These are phyloP conservation scores for Mobula birostris DNA, from an alignment of 2,113 vertebrate species.

Conservation along the genomic window DNA sequence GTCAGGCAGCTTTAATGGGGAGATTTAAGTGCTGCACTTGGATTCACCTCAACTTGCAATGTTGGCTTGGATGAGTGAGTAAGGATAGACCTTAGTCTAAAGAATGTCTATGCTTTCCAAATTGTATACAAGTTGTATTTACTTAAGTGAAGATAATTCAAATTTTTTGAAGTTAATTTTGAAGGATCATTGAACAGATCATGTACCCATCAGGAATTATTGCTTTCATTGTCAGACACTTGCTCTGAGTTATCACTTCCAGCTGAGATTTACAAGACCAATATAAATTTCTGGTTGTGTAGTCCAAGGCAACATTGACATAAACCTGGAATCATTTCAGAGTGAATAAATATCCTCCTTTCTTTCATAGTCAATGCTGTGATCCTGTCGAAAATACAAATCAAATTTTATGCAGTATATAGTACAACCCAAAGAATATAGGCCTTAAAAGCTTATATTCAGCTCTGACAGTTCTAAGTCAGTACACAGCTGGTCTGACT, in stretches of 20 bases:
- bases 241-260: neutral
- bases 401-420: neutral
- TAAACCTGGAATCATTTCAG: neutral
- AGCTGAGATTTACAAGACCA: neutral
- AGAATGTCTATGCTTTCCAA: neutral
- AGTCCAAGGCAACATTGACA: neutral
- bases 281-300: neutral
- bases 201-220: neutral
- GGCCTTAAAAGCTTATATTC: neutral
- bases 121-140: neutral
- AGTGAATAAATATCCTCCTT: neutral
- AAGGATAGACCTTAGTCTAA: no score
- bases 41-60: neutral
- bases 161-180: neutral
- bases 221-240: neutral
- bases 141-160: neutral
- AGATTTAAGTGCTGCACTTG: neutral
- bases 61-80: no score
- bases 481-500: neutral
- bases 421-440: neutral
- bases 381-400: neutral
- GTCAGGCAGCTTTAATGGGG: neutral
- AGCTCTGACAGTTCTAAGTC: neutral
- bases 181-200: neutral
- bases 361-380: slow-evolving; percentile 1